phyloP scores from a whole-genome alignment of 1,140 invertebrate species.

The Zaprionus vittiger region DNA sequence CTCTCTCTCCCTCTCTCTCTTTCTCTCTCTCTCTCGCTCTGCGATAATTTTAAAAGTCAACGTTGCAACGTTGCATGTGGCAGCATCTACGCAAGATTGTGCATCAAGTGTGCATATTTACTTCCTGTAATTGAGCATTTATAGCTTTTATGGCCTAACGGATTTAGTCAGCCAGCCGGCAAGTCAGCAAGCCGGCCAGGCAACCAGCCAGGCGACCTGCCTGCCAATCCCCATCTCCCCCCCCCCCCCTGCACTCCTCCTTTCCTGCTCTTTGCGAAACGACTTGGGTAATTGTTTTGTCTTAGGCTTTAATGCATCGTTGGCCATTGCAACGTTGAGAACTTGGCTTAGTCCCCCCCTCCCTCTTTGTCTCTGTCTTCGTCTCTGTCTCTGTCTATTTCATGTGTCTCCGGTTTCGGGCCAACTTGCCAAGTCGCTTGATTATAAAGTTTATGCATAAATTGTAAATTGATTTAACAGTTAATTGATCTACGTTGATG shows the following conservation, averaged over 20 bases:
- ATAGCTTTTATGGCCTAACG: constrained; percentile 82
- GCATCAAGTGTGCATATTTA: constrained; percentile 82
- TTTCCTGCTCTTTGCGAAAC: not conserved
- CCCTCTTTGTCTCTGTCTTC: not conserved
- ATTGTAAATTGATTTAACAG: constrained; percentile 80
- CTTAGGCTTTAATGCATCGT: constrained; percentile 66
- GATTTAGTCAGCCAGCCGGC: constrained; percentile 54
- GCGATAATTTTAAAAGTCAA: constrained; percentile 82
- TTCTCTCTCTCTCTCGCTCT: constrained; percentile 18
- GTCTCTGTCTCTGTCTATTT: not conserved
- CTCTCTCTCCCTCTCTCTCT: constrained; percentile 2
- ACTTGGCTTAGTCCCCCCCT: not conserved
- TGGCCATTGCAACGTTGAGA: constrained; percentile 25
- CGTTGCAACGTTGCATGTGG: constrained; percentile 37
- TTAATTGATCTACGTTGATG: constrained; percentile 73
- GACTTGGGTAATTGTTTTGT: constrained; percentile 73
- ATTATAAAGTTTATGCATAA: constrained; percentile 82
- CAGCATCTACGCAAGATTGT: constrained; percentile 75
- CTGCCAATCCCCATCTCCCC: not conserved
- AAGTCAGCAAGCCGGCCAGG: constrained; percentile 3
- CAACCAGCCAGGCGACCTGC: not conserved
- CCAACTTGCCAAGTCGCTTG: constrained; percentile 65
- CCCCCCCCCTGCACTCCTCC: not conserved
- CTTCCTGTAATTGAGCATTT: constrained; percentile 82
- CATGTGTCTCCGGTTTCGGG: constrained; percentile 9